phyloP scores from a whole-genome alignment of 2,113 vertebrate species.

The Clarias magur region DNA sequence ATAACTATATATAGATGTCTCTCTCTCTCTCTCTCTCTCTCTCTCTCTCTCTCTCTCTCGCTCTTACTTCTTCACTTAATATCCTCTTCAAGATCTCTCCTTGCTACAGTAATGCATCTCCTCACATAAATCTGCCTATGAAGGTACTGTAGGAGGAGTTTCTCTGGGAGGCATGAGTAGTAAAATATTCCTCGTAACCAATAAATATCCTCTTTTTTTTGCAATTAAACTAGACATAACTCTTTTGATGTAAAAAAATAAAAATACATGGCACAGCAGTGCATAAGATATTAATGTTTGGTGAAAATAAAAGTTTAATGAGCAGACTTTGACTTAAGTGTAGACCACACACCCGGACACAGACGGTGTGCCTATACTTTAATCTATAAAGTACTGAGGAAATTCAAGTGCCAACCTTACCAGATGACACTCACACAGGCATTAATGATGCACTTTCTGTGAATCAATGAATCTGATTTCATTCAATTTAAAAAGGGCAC shows the following conservation, averaged over 20 bases:
- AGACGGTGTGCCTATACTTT: neutral
- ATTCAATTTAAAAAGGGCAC: neutral
- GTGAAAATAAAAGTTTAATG: neutral
- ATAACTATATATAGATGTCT: neutral
- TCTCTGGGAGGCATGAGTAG: neutral
- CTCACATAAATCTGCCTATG: neutral
- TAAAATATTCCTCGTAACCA: neutral
- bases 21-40: neutral
- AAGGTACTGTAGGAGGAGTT: neutral
- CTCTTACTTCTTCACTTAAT: neutral
- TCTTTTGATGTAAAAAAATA: neutral
- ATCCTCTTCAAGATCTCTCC: neutral
- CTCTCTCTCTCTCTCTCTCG: neutral
- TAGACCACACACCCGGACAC: neutral
- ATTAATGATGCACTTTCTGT: too few relatives aligned
- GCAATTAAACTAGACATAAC: neutral
- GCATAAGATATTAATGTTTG: neutral
- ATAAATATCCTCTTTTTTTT: neutral
- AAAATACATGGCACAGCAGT: neutral
- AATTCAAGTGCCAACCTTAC: neutral
- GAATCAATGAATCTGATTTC: neutral
- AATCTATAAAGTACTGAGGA: neutral
- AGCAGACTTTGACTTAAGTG: neutral
- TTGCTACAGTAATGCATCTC: neutral
- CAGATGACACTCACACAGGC: neutral